Evolutionary conservation across 2,888 invertebrate genomes (phyloP).

Genomic region (Oscheius myriophilus): DNA sequence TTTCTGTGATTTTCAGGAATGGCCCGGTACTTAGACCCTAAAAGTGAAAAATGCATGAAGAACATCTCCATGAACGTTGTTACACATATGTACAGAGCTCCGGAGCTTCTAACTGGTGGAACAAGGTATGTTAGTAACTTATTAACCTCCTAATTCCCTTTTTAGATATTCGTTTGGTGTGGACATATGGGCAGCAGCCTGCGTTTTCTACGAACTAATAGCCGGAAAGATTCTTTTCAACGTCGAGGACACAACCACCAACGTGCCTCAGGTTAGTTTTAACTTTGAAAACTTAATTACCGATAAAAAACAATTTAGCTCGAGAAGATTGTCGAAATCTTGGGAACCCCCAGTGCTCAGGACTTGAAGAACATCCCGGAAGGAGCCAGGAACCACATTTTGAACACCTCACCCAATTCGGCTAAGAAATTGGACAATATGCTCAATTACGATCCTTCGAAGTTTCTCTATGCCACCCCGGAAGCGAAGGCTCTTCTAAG

Average conservation of each 20-base stretch:
- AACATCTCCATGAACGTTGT: slow-evolving; percentile 78
- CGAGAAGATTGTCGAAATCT: slow-evolving; percentile 94
- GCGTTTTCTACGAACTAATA: slow-evolving; percentile 96
- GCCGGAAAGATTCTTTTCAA: slow-evolving; percentile 95
- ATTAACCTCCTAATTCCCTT: not conserved
- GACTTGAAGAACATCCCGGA: slow-evolving; percentile 98
- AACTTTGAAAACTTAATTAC: not conserved
- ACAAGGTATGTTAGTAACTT: slow-evolving; percentile 1
- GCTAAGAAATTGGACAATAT: slow-evolving; percentile 72
- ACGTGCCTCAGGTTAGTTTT: slow-evolving; percentile 82
- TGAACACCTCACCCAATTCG: slow-evolving; percentile 34
- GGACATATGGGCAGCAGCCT: slow-evolving; percentile 99
- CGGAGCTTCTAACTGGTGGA: slow-evolving; percentile 98
- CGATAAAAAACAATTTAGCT: slow-evolving; percentile 76
- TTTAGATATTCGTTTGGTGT: slow-evolving; percentile 91
- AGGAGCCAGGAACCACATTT: slow-evolving; percentile 88
- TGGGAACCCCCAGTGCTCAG: slow-evolving; percentile 92
- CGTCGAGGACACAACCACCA: slow-evolving; percentile 84
- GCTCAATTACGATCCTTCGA: slow-evolving; percentile 89
- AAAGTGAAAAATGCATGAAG: not conserved
- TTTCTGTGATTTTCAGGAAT: not conserved
- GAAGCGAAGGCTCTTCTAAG: slow-evolving; percentile 96
- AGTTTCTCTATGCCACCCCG: slow-evolving; percentile 78
- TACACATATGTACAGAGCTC: slow-evolving; percentile 98
- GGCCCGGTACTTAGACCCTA: slow-evolving; percentile 73